A percentile compares a stretch with the other conserved stretches of the same genome.
phyloP scores from a whole-genome alignment of 92 coral and sea anemone genomes.

The Phenganax subtilis region DNA sequence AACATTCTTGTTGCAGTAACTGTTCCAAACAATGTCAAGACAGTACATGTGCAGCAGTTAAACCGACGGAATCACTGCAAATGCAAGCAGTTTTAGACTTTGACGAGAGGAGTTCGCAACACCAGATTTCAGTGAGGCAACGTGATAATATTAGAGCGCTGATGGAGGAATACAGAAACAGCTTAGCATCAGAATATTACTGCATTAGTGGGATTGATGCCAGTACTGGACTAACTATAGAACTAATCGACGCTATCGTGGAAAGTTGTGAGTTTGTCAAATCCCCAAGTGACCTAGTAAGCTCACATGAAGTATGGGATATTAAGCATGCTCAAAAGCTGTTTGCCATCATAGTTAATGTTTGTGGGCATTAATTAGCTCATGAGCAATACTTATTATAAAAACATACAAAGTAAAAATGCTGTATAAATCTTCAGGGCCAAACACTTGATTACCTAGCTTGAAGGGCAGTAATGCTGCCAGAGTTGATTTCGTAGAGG shows the following conservation, averaged over 20 bases:
- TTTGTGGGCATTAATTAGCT: too few species aligned
- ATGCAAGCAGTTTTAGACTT: background rate
- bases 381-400: too few species aligned
- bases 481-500: too few species aligned
- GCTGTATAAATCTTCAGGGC: too few species aligned
- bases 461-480: too few species aligned
- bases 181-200: background rate
- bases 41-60: background rate
- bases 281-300: background rate
- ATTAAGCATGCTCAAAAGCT: slow-evolving; percentile 1
- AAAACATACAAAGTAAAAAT: too few species aligned
- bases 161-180: slow-evolving; percentile 1
- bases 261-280: slow-evolving; percentile 1
- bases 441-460: too few species aligned
- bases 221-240: slow-evolving; percentile 9
- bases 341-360: background rate
- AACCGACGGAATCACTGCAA: background rate
- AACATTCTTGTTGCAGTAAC: slow-evolving; percentile 10
- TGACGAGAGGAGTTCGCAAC: background rate
- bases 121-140: background rate
- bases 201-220: slow-evolving; percentile 26
- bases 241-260: slow-evolving; percentile 8
- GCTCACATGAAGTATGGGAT: slow-evolving; percentile 17
- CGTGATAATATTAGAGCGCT: background rate
- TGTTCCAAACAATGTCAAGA: background rate